Evolutionary conservation across 1,140 invertebrate species (phyloP), one percentile per base, ranked within the genome.

Genomic region (Zaprionus nigranus): DNA sequence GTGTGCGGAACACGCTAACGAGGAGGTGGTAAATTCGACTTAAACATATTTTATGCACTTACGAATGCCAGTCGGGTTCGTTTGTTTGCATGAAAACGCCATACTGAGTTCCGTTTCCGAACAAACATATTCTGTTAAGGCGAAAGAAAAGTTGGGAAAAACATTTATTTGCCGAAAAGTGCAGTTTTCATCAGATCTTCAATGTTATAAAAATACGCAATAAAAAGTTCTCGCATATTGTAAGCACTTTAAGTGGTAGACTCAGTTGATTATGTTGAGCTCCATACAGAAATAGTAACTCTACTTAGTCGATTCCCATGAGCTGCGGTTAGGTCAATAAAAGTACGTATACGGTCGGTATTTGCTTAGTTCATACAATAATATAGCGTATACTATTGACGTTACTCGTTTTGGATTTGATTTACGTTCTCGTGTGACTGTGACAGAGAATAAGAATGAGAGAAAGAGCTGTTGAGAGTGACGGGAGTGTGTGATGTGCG

Each of bases 341-440:
- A 74, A 36, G 60, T 68, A 74, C 24, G 65, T 58, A 68, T 74
- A 54, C 70, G 57, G 46, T 7, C 51, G 17, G 9, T 74, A 57
- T 74, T 68, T 60, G 57, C 53, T 46, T 65, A 74, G 61, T 61
- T 74, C 40, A 68, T 57, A 68, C 43, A 53, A 66, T 72, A 58
- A 28, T 51, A 67, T 51, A 68, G 40, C n/a, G 40, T n/a, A n/a
- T 40, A 43, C 49, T 68, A 74, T 68, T 68, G 57, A 68, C 58
- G 56, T 58, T 53, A n/a, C 9, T 12, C 24, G 49, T n/a, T 64
- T 15, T 34, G 17, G 20, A 34, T 64, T 59, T 68, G 43, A 68
- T 68, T 68, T 59, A 36, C 54, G 22, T 56, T 30, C 58, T 66
- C 53, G 30, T 56, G 53, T 57, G 63, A 66, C 22, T 66, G 43